Evolutionary conservation across 2,797 vertebrate species (phyloP), one percentile per base, ranked within the genome.

Genomic region (Artibeus lituratus): DNA sequence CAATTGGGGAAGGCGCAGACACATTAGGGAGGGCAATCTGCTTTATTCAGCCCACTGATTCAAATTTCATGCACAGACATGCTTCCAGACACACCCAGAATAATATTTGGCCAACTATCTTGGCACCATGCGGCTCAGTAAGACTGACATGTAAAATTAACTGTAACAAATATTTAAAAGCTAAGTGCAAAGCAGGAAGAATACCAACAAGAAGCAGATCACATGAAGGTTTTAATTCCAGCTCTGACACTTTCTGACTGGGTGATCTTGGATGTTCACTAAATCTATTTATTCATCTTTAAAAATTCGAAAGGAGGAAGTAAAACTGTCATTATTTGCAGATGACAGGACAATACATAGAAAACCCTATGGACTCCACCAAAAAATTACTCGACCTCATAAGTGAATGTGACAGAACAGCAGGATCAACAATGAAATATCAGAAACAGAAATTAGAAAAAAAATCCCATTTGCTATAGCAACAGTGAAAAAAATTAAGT

Each of bases 111-210:
- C 29, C 37, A 59, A 32, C 3, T 26, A 16, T 65, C 29, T 49
- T 87, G 39, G 76, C 22, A 81, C 15, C 26, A 49, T 22, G 4
- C 49, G 67, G 51, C 47, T 21, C 35, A 95, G 35, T 57, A 21
- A 77, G 57, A 53, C 19, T 32, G 44, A 26, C 22, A 53, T 3
- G 70, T 26, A 53, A 90, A 55, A 77, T 62, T 39, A 51, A 69
- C 53, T 37, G 82, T 72, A 77, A 77, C 51, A 87, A 94, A 87
- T 92, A 87, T n/a, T 74, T 49, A 51, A 91, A 95, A 69, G 22
- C 53, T 42, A 89, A 89, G 29, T 87, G 57, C 39, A 55, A 42
- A 90, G 32, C 47, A 47, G 69, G 32, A 92, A 73, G 37, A 90
- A 67, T 24, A 51, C 18, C 62, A 86, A 67, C 11, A 77, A 83